These are phyloP conservation scores for Gnatocerus cornutus DNA, from an alignment of 2,888 invertebrate genomes.

Conservation along the genomic window DNA sequence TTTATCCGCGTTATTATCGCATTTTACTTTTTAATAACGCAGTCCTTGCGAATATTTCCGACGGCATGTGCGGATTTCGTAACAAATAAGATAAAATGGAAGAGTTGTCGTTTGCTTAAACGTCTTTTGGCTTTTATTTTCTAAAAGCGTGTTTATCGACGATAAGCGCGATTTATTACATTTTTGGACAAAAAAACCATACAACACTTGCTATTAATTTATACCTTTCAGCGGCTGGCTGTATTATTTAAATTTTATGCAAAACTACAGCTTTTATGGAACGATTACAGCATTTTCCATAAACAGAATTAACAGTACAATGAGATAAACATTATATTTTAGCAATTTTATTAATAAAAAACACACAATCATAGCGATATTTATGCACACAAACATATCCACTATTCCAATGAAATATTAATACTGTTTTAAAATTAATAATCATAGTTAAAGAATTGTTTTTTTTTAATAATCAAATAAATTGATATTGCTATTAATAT, in stretches of 20 bases:
- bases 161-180: conserved; percentile 21
- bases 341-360: not conserved
- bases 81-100: conserved; percentile 12
- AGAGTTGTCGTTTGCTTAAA: not conserved
- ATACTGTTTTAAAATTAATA: no score
- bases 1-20: conserved; percentile 37
- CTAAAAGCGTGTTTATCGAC: conserved; percentile 11
- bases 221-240: conserved; percentile 7
- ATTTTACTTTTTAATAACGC: conserved; percentile 35
- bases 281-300: not conserved
- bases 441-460: no score
- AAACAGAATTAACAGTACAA: not conserved
- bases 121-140: conserved; percentile 1
- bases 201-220: conserved; percentile 13
- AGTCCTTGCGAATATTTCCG: conserved; percentile 12
- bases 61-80: conserved; percentile 5
- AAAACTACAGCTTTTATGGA: conserved; percentile 4
- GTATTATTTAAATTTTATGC: conserved; percentile 9
- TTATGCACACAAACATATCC: no score
- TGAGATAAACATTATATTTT: not conserved
- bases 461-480: no score
- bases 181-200: not conserved
- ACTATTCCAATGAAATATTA: no score
- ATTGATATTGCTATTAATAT: not conserved
- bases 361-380: not conserved